phyloP scores from a whole-genome alignment of 2,113 vertebrate species.

The Boleophthalmus pectinirostris region DNA sequence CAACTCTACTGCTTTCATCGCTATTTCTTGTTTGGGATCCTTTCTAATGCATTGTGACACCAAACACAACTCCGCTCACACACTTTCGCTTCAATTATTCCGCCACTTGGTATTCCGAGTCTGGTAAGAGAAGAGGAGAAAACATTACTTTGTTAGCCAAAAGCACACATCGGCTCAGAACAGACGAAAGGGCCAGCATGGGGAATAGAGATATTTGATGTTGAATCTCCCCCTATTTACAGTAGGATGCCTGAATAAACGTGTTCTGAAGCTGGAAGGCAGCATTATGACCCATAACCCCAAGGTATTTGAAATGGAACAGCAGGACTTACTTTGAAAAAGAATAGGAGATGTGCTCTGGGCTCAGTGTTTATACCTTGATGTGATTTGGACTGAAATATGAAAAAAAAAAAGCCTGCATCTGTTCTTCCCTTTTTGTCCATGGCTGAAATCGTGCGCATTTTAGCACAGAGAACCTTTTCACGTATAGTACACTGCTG shows the following conservation, averaged over 20 bases:
- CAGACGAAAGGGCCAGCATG: slow-evolving; percentile 70
- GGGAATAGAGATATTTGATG: slow-evolving; percentile 75
- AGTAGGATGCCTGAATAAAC: slow-evolving; percentile 74
- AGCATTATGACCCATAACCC: slow-evolving; percentile 74
- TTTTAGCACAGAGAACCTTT: slow-evolving; percentile 52
- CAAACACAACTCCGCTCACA: slow-evolving; percentile 42
- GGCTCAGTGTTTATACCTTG: slow-evolving; percentile 74
- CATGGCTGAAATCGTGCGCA: slow-evolving; percentile 50
- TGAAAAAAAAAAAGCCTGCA: slow-evolving; percentile 53
- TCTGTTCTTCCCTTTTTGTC: slow-evolving; percentile 58
- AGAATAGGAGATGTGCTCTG: slow-evolving; percentile 71
- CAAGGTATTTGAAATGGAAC: slow-evolving; percentile 75
- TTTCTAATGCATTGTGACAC: slow-evolving; percentile 33
- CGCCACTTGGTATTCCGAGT: slow-evolving; percentile 60
- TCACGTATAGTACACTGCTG: slow-evolving; percentile 31
- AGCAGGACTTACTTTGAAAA: slow-evolving; percentile 75
- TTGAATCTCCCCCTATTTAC: slow-evolving; percentile 74
- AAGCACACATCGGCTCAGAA: slow-evolving; percentile 68
- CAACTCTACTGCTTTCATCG: slow-evolving; percentile 49
- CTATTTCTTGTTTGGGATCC: slow-evolving; percentile 11
- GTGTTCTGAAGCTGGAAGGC: slow-evolving; percentile 72
- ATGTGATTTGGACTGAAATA: slow-evolving; percentile 76
- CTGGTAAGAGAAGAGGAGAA: slow-evolving; percentile 53
- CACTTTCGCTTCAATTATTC: slow-evolving; percentile 63
- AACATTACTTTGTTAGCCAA: slow-evolving; percentile 72